phyloP scores from a whole-genome alignment of 2,888 invertebrate genomes.

The Nemapogon koenigi region DNA sequence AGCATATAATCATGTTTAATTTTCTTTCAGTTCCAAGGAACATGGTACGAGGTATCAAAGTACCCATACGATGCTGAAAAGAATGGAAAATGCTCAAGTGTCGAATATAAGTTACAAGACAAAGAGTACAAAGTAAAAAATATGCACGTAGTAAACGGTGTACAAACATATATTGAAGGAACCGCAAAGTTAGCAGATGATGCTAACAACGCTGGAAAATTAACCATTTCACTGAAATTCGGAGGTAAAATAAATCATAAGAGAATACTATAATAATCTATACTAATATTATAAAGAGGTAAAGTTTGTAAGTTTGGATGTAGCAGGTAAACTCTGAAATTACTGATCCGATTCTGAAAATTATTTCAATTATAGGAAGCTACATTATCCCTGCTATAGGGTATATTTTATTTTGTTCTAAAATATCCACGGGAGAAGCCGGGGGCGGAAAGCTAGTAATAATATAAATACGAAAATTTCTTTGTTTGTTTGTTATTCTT shows the following conservation, averaged over 20 bases:
- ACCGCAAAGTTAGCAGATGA: slow-evolving; percentile 34
- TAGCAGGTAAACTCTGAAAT: too few species aligned
- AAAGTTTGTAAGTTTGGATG: too few species aligned
- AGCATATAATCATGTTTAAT: too few species aligned
- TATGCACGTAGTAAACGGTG: slow-evolving; percentile 33
- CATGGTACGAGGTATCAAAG: slow-evolving; percentile 71
- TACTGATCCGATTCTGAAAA: too few species aligned
- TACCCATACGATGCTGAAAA: slow-evolving; percentile 66
- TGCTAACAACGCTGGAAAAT: slow-evolving; percentile 53
- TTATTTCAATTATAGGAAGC: too few species aligned
- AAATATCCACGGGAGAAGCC: too few species aligned
- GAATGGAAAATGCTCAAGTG: slow-evolving; percentile 65
- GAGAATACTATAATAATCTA: not conserved
- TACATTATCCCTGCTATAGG: too few species aligned
- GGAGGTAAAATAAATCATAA: slow-evolving; percentile 30
- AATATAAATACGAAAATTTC: too few species aligned
- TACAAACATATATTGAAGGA: slow-evolving; percentile 37
- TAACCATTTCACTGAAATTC: slow-evolving; percentile 34
- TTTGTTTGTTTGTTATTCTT: too few species aligned
- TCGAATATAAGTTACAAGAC: slow-evolving; percentile 62
- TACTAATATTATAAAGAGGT: too few species aligned
- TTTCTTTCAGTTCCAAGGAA: slow-evolving; percentile 61
- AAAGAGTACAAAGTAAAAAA: slow-evolving; percentile 40
- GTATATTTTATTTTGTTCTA: too few species aligned
- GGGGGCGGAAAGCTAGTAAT: too few species aligned